Evolutionary conservation across 1,140 invertebrate species (phyloP).

Genomic region (Hypothenemus hampei): DNA sequence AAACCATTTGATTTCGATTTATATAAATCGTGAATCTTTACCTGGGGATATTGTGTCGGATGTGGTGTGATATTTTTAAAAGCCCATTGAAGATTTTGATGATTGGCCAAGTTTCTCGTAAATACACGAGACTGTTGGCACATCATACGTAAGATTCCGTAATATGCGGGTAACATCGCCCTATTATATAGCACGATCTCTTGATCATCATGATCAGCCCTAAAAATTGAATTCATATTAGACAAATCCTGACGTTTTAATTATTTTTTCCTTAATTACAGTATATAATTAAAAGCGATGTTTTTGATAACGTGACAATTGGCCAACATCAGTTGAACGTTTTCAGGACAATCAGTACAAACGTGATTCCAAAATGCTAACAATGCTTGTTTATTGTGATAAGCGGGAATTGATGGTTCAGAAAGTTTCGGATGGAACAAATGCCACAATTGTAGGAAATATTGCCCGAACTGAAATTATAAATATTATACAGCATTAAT

Average conservation of each 20-base stretch:
- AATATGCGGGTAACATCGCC: constrained; percentile 91
- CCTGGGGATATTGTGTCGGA: constrained; percentile 83
- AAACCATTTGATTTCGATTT: not conserved
- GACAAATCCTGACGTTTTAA: no score
- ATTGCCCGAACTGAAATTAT: constrained; percentile 70
- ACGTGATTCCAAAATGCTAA: constrained; percentile 91
- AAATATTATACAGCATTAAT: not conserved
- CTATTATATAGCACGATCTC: constrained; percentile 91
- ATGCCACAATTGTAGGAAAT: constrained; percentile 87
- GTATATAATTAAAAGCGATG: constrained; percentile 94
- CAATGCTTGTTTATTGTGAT: constrained; percentile 92
- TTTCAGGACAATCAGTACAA: constrained; percentile 86
- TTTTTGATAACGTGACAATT: constrained; percentile 84
- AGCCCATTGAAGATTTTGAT: constrained; percentile 95
- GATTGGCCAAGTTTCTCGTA: constrained; percentile 77
- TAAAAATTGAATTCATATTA: constrained; percentile 46
- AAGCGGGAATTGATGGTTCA: constrained; percentile 90
- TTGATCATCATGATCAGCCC: constrained; percentile 92
- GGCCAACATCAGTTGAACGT: constrained; percentile 78
- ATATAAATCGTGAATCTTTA: constrained; percentile 35
- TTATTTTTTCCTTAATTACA: no score
- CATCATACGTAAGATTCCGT: constrained; percentile 82
- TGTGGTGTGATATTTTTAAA: constrained; percentile 94
- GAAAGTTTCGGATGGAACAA: constrained; percentile 90
- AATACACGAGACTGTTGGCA: constrained; percentile 82